Evolutionary conservation across 2,797 vertebrate genomes (phyloP).

Genomic region (Pangasius macronema): DNA sequence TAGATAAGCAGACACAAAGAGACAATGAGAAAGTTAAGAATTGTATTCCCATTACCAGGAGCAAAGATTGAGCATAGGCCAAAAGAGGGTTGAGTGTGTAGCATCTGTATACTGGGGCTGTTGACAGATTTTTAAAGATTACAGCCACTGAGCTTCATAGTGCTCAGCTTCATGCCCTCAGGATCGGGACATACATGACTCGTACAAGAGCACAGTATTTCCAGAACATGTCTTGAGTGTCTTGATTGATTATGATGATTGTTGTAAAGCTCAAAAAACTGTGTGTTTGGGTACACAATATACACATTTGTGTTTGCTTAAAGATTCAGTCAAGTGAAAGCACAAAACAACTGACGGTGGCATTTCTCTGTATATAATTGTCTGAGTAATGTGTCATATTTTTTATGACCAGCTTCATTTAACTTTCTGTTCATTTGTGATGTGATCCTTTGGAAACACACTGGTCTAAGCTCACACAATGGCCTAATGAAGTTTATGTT

Average conservation of each 20-base stretch:
- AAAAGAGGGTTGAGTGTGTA: background rate
- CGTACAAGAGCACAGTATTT: background rate
- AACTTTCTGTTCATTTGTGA: background rate
- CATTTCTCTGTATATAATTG: background rate
- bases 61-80: background rate
- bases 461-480: background rate
- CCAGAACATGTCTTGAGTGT: constrained; percentile 27
- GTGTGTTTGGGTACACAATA: background rate
- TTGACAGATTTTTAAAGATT: constrained; percentile 18
- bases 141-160: background rate
- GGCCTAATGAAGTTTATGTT: constrained; percentile 27
- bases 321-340: background rate
- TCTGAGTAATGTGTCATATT: background rate
- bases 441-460: background rate
- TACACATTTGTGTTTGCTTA: background rate
- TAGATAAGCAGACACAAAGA: background rate
- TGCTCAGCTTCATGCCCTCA: constrained; percentile 12
- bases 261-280: background rate
- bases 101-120: background rate
- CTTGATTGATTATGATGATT: constrained; percentile 25
- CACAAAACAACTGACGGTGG: background rate
- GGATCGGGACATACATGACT: background rate
- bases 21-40: background rate
- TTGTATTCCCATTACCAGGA: background rate
- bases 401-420: background rate